These are phyloP conservation scores for Polypterus senegalus DNA, from an alignment of 2,113 vertebrate genomes.

Conservation along the genomic window DNA sequence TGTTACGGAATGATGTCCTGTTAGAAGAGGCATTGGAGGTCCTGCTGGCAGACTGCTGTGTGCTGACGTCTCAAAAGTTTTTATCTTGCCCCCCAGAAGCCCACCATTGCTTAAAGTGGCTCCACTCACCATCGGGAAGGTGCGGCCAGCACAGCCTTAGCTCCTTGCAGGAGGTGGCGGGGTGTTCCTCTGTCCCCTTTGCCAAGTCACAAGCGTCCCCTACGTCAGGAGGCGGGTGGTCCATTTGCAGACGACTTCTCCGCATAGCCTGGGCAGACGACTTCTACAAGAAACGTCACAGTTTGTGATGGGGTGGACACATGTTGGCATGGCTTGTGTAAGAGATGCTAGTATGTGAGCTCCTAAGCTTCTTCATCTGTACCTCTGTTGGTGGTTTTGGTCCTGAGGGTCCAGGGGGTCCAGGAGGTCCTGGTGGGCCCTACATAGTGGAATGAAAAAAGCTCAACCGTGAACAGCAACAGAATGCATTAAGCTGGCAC, in stretches of 20 bases:
- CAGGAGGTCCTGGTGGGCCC: conserved; percentile 7
- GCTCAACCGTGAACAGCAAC: too few relatives aligned
- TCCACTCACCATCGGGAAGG: conserved; percentile 39
- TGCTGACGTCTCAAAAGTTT: too few relatives aligned
- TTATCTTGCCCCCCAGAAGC: background rate
- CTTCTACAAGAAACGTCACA: too few relatives aligned
- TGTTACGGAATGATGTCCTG: too few relatives aligned
- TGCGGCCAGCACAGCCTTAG: conserved; percentile 37
- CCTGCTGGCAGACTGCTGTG: too few relatives aligned
- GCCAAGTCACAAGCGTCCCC: conserved; percentile 22
- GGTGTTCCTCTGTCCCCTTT: conserved; percentile 39
- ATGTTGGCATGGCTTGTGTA: too few relatives aligned
- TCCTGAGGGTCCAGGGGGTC: background rate
- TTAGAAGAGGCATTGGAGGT: too few relatives aligned
- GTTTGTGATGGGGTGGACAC: too few relatives aligned
- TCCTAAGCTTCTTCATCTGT: too few relatives aligned
- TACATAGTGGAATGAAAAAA: too few relatives aligned
- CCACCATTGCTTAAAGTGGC: background rate
- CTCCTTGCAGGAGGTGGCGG: conserved; percentile 50
- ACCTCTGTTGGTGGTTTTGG: background rate
- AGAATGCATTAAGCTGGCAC: too few relatives aligned
- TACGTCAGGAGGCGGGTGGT: conserved; percentile 9
- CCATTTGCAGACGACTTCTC: conserved; percentile 4
- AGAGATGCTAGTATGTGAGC: too few relatives aligned
- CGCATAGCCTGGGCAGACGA: conserved; percentile 9